phyloP scores from a whole-genome alignment of 2,888 invertebrate species.

The Aphidoletes aphidimyza region DNA sequence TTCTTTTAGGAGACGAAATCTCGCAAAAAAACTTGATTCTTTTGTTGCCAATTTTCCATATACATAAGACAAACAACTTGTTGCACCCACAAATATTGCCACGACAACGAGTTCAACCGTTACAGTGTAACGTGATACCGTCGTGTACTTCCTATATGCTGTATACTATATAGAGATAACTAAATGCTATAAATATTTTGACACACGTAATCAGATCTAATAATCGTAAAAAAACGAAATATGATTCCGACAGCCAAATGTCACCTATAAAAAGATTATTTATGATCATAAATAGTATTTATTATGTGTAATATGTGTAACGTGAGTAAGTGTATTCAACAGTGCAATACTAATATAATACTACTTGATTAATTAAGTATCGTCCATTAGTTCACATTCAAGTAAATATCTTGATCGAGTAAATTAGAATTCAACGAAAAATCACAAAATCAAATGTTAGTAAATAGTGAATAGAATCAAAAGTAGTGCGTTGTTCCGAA shows the following conservation, averaged over 20 bases:
- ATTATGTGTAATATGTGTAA: no score
- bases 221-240: slow-evolving; percentile 5
- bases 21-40: no score
- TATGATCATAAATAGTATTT: not conserved
- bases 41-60: not conserved
- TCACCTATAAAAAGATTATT: no score
- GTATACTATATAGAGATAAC: no score
- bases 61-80: slow-evolving; percentile 33
- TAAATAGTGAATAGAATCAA: not conserved
- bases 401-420: not conserved
- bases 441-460: not conserved
- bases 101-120: slow-evolving; percentile 32
- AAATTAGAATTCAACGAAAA: not conserved
- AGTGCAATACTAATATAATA: no score
- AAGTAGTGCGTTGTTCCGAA: not conserved
- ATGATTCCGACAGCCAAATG: not conserved
- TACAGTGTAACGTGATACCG: slow-evolving; percentile 18
- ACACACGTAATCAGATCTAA: slow-evolving; percentile 11
- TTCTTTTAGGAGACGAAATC: no score
- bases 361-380: no score
- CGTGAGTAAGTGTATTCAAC: no score
- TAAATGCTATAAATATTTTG: slow-evolving; percentile 8
- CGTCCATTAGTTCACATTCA: no score
- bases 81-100: slow-evolving; percentile 41
- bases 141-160: not conserved